Evolutionary conservation across 2,888 invertebrate species (phyloP).

Genomic region (Serrognathus titanus): DNA sequence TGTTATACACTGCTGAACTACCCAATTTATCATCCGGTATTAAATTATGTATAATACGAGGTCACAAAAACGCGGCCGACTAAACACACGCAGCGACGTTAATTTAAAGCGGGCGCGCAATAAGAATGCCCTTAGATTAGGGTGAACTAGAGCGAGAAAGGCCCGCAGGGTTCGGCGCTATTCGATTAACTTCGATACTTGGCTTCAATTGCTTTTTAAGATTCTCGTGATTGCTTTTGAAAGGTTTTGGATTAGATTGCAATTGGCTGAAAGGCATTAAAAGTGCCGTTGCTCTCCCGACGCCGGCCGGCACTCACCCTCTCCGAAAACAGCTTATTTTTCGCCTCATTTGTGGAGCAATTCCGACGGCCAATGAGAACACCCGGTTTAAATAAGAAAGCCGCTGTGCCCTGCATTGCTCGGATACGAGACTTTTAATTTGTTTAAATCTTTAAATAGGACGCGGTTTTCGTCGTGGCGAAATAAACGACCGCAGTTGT

Average conservation of each 20-base stretch:
- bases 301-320: slow-evolving; percentile 25
- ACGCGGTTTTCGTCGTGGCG: slow-evolving; percentile 7
- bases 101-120: neutral
- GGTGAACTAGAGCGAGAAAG: slow-evolving; percentile 32
- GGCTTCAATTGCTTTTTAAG: slow-evolving; percentile 50
- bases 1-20: slow-evolving; percentile 8
- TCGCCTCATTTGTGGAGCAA: slow-evolving; percentile 49
- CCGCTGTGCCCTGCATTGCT: slow-evolving; percentile 22
- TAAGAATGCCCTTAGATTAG: slow-evolving; percentile 13
- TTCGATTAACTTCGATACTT: slow-evolving; percentile 49
- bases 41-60: no score
- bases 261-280: slow-evolving; percentile 49
- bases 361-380: slow-evolving; percentile 42
- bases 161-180: slow-evolving; percentile 34
- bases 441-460: slow-evolving; percentile 29
- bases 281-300: slow-evolving; percentile 40
- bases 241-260: slow-evolving; percentile 50
- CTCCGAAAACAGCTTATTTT: slow-evolving; percentile 46
- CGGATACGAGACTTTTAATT: slow-evolving; percentile 33
- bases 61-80: no score
- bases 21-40: neutral
- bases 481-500: slow-evolving; percentile 4
- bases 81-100: neutral
- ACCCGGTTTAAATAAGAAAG: slow-evolving; percentile 39
- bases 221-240: slow-evolving; percentile 49